A percentile compares a stretch with the other conserved stretches of the same genome.
phyloP scores from a whole-genome alignment of 2,113 vertebrate genomes.

The Acrocephalus arundinaceus region DNA sequence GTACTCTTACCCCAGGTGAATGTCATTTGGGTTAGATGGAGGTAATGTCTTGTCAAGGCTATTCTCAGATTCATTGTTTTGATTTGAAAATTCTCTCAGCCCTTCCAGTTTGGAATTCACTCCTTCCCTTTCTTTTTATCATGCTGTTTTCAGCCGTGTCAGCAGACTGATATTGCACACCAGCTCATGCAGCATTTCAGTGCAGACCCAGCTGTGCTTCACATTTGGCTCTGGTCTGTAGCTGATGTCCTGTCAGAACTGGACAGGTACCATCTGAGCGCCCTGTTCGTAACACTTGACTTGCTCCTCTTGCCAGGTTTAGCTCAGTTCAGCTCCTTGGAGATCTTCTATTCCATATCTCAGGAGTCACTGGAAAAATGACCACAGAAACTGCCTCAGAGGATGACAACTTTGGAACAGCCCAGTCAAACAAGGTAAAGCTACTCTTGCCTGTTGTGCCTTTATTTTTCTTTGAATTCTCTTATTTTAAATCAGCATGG shows the following conservation, averaged over 20 bases:
- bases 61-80: background rate
- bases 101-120: background rate
- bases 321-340: slow-evolving; percentile 98
- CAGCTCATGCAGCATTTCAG: background rate
- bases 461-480: background rate
- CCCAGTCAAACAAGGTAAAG: slow-evolving; percentile 91
- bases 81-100: background rate
- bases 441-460: background rate
- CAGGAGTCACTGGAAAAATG: slow-evolving; percentile 98
- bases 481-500: background rate
- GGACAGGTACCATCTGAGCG: background rate
- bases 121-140: background rate
- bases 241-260: background rate
- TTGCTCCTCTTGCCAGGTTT: slow-evolving; percentile 78
- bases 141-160: background rate
- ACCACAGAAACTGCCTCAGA: slow-evolving; percentile 97
- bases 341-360: slow-evolving; percentile 97
- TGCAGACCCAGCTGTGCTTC: background rate
- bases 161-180: background rate
- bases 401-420: slow-evolving; percentile 98
- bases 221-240: background rate
- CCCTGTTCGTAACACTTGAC: background rate
- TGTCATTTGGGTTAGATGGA: background rate
- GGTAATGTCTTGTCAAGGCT: background rate
- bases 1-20: background rate